Evolutionary conservation across 2,888 invertebrate species (phyloP).

Genomic region (Tinea pellionella): DNA sequence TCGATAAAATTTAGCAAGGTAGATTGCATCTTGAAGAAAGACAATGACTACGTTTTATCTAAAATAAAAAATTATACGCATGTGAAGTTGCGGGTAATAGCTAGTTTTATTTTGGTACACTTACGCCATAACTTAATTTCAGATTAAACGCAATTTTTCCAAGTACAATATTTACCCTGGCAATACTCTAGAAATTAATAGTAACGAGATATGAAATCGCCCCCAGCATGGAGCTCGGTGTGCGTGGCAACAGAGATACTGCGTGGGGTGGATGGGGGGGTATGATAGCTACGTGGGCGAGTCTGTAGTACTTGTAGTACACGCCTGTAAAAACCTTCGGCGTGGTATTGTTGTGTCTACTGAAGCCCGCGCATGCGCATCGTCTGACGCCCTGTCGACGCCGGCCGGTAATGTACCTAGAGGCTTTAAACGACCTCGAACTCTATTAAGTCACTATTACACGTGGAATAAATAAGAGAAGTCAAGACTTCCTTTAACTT

Average conservation of each 20-base stretch:
- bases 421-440: conserved; percentile 44
- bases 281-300: conserved; percentile 52
- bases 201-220: conserved; percentile 1
- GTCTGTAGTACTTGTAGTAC: conserved; percentile 68
- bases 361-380: conserved; percentile 40
- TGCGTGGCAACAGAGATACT: conserved; percentile 44
- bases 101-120: too few relatives aligned
- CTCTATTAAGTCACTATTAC: conserved; percentile 27
- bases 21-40: too few relatives aligned
- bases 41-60: too few relatives aligned
- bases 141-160: background rate
- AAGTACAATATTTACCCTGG: background rate
- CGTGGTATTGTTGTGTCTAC: conserved; percentile 62
- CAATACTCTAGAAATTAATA: conserved; percentile 5
- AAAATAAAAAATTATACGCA: too few relatives aligned
- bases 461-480: conserved; percentile 10
- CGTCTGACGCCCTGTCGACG: conserved; percentile 33
- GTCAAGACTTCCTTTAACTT: background rate
- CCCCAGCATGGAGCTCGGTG: conserved; percentile 19
- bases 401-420: conserved; percentile 24
- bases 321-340: conserved; percentile 41
- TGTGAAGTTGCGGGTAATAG: too few relatives aligned
- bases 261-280: conserved; percentile 19
- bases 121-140: background rate
- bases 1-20: too few relatives aligned